These are phyloP conservation scores for Sturnus vulgaris DNA, from an alignment of 2,113 vertebrate species.

Conservation along the genomic window DNA sequence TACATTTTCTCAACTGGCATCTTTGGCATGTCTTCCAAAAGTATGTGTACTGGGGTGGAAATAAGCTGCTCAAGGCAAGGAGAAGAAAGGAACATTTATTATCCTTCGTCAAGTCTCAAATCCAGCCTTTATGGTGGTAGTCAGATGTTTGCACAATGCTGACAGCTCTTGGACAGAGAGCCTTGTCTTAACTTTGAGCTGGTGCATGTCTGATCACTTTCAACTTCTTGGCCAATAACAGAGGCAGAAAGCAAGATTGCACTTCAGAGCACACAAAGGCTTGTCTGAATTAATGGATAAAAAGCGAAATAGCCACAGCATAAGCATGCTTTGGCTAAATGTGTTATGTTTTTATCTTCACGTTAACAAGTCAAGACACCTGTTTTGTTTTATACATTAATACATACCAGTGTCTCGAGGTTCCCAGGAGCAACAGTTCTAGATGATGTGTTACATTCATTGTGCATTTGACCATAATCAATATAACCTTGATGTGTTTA, in stretches of 20 bases:
- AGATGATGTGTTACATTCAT: rapidly evolving
- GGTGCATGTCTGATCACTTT: neutral
- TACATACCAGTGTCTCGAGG: neutral
- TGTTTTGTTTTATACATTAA: neutral
- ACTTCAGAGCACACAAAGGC: rapidly evolving
- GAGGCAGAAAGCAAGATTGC: neutral
- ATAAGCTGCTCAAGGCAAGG: neutral
- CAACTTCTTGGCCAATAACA: neutral
- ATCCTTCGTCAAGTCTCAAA: neutral
- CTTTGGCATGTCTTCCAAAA: neutral
- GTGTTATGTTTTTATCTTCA: neutral
- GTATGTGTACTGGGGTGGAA: neutral
- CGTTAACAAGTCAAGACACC: neutral
- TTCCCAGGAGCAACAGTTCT: neutral
- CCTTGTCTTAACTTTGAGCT: neutral
- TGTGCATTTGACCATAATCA: neutral
- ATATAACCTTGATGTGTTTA: neutral
- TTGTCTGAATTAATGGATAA: neutral
- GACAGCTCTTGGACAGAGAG: neutral
- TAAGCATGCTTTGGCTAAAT: neutral
- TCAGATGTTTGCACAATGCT: neutral
- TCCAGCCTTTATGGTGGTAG: neutral
- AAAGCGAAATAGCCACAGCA: neutral
- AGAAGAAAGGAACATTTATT: neutral
- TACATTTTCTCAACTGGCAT: neutral